Conservation (phyloP, 2,113 vertebrate genomes). For the Triplophysa tibetana region DNA sequence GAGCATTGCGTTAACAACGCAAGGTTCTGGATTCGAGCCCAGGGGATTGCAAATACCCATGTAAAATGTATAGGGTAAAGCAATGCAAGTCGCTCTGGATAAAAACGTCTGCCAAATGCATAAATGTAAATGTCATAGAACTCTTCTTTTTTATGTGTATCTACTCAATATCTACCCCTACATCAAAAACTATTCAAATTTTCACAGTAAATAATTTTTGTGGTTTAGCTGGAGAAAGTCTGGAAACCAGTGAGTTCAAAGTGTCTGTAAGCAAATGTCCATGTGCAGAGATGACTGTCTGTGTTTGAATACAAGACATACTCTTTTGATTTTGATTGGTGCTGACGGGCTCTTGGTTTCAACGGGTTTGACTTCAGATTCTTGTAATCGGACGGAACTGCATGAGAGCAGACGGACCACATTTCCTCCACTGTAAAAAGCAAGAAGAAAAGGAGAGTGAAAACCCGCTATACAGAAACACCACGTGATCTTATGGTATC, state of each 20-base stretch:
- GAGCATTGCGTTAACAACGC: no score
- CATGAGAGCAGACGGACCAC: constrained; percentile 55
- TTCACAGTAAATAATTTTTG: background rate
- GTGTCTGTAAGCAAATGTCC: background rate
- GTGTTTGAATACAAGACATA: constrained; percentile 45
- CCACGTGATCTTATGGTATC: no score
- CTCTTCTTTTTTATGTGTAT: no score
- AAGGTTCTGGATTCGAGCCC: no score
- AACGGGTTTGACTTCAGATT: constrained; percentile 38
- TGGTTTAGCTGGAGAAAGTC: background rate
- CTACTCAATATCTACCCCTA: no score
- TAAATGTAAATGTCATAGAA: no score
- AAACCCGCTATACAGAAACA: no score
- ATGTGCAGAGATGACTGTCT: constrained; percentile 59
- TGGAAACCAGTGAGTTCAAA: background rate
- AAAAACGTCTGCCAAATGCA: no score
- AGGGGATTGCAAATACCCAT: no score
- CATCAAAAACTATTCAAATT: no score
- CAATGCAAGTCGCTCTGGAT: no score
- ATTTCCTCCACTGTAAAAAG: constrained; percentile 50
- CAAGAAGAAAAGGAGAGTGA: background rate
- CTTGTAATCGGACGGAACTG: constrained; percentile 54
- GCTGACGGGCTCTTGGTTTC: constrained; percentile 8
- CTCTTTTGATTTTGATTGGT: constrained; percentile 36
- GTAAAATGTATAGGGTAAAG: no score